These are phyloP conservation scores for Taenioides sp. DNA, from an alignment of 2,797 vertebrate species.

Conservation along the genomic window DNA sequence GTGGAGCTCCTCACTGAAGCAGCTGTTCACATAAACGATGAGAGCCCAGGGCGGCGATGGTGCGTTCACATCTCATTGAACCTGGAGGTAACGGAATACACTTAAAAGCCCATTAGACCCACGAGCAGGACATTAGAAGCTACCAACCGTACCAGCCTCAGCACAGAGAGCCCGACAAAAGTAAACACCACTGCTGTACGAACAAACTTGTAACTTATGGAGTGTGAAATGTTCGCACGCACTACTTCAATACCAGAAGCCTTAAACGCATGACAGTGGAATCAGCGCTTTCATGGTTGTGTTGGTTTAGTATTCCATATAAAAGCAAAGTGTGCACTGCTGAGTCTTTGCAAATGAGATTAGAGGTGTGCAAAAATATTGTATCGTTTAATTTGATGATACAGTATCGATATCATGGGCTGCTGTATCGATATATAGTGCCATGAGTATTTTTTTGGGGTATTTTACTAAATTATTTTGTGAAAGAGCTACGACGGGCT, in stretches of 20 bases:
- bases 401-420: too few species aligned
- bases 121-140: conserved; percentile 52
- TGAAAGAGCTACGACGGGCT: too few species aligned
- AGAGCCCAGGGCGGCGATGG: conserved; percentile 32
- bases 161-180: conserved; percentile 31
- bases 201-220: conserved; percentile 19
- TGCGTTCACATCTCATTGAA: conserved; percentile 51
- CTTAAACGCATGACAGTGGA: neutral
- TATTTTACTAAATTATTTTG: too few species aligned
- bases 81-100: conserved; percentile 60
- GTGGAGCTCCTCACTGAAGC: conserved; percentile 22
- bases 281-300: neutral
- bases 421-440: too few species aligned
- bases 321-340: neutral
- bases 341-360: neutral
- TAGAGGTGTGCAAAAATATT: too few species aligned
- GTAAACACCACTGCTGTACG: conserved; percentile 48
- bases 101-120: conserved; percentile 71
- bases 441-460: too few species aligned
- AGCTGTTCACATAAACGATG: conserved; percentile 48
- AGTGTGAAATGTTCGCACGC: conserved; percentile 14
- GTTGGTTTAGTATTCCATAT: neutral
- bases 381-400: too few species aligned
- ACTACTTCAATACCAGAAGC: neutral
- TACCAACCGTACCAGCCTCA: conserved; percentile 35